Evolutionary conservation across 2,888 invertebrate species (phyloP).

Genomic region (Ephialtes manifestator): DNA sequence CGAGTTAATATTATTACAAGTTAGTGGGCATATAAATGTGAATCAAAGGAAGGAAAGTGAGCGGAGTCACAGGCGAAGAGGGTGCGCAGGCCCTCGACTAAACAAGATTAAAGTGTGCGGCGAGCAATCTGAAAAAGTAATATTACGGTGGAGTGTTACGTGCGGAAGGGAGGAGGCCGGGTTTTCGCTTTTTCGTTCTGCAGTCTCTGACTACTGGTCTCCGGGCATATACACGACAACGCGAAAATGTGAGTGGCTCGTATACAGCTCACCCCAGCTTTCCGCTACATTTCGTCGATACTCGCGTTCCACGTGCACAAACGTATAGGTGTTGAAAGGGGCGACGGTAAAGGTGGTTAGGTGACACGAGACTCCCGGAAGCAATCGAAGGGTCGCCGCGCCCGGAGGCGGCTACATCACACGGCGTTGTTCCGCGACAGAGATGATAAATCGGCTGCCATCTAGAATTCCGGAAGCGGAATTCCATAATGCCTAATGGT

Average conservation of each 20-base stretch:
- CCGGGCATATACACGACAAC: neutral
- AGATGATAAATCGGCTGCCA: slow-evolving; percentile 26
- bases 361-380: slow-evolving; percentile 27
- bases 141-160: slow-evolving; percentile 18
- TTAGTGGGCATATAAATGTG: slow-evolving; percentile 4
- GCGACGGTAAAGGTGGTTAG: neutral
- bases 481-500: slow-evolving; percentile 38
- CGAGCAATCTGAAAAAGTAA: slow-evolving; percentile 36
- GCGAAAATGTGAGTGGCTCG: slow-evolving; percentile 24
- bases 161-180: neutral
- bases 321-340: neutral
- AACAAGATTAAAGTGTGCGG: slow-evolving; percentile 41
- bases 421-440: slow-evolving; percentile 13
- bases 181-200: slow-evolving; percentile 12
- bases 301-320: neutral
- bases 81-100: slow-evolving; percentile 31
- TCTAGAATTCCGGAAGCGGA: slow-evolving; percentile 38
- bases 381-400: slow-evolving; percentile 29
- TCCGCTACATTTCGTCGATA: slow-evolving; percentile 22
- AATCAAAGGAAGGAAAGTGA: slow-evolving; percentile 21
- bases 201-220: neutral
- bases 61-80: slow-evolving; percentile 4
- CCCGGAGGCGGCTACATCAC: slow-evolving; percentile 6
- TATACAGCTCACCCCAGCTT: slow-evolving; percentile 12
- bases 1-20: slow-evolving; percentile 16